phyloP scores from a whole-genome alignment of 2,113 vertebrate species.

The Diadophis punctatus region DNA sequence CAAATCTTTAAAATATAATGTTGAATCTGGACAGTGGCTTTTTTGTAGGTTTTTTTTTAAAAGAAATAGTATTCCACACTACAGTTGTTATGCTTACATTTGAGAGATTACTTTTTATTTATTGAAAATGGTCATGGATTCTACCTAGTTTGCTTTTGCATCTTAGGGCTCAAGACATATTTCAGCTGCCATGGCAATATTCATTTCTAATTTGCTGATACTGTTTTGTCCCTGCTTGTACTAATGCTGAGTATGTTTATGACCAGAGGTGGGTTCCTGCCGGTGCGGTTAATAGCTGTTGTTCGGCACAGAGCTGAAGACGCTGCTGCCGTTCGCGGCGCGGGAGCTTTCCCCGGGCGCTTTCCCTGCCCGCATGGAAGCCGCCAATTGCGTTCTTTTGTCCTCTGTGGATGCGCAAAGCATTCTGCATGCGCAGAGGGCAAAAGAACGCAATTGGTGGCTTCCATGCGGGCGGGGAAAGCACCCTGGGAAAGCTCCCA shows the following conservation, averaged over 20 bases:
- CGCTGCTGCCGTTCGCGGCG: too few species aligned
- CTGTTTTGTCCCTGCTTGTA: slow-evolving; percentile 52
- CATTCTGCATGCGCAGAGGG: too few species aligned
- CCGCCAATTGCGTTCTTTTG: too few species aligned
- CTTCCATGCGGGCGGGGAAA: too few species aligned
- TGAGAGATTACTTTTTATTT: background rate
- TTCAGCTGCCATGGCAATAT: slow-evolving; percentile 33
- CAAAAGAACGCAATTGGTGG: too few species aligned
- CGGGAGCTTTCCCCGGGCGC: too few species aligned
- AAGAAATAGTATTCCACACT: background rate
- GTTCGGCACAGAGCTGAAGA: too few species aligned
- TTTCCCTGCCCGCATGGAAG: too few species aligned
- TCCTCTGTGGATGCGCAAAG: too few species aligned
- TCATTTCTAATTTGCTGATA: slow-evolving; percentile 60
- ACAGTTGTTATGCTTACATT: background rate
- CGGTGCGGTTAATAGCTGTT: too few species aligned
- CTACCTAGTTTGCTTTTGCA: slow-evolving; percentile 1
- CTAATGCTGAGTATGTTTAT: slow-evolving; percentile 46
- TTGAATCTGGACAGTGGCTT: background rate
- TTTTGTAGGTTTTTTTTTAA: background rate
- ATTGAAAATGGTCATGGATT: background rate
- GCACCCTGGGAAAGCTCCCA: too few species aligned
- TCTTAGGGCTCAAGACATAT: slow-evolving; percentile 22
- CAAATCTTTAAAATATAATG: background rate
- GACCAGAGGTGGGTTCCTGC: too few species aligned